Evolutionary conservation across 64 coral and sea anemone genomes (phyloP), one percentile per base, ranked within the genome.

Genomic region (Platygyra sinensis): DNA sequence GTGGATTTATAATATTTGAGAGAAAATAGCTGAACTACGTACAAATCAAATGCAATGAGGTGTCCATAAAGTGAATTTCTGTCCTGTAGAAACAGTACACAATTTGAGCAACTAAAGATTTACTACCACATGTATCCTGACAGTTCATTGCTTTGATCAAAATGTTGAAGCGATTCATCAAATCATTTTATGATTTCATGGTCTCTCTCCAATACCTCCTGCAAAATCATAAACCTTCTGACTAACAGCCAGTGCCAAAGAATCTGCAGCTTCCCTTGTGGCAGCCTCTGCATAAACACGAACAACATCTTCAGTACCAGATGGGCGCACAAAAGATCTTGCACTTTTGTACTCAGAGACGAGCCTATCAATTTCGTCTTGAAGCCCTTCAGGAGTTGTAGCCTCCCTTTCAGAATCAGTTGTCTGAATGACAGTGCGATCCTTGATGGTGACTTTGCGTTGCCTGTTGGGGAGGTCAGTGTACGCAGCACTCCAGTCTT

Each of bases 221-320:
- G 94, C 97, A 29, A 96, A 89, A 76, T 99, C 97, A 76, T 78
- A 96, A 74, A 99, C 97, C 83, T 84, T 90, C 78, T 87, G 83
- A n/a, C 90, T 57, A 64, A 99, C 94, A 11, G 87, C 94, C 60
- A 91, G 14, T 33, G 97, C 97, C 19, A 99, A 77, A 8, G 93
- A 86, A 81, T 99, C 97, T 31, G 94, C 94, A 79, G 77, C 92
- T 24, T 94, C 88, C 49, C 90, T 91, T 0, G 88, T 89, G 52
- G 96, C 88, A 9, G 87, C 97, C 46, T 99, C 97, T 0, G 97
- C 97, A 93, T 99, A 99, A 12, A 99, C 97, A 62, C 97, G 97
- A 5, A 99, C 97, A 60, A 99, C 80, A 86, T 99, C 97, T 79
- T 99, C 97, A 25, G 97, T 99, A 52, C 97, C 97, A 4, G 97